phyloP scores from a whole-genome alignment of 1,140 invertebrate species.

The Nasonia giraulti region DNA sequence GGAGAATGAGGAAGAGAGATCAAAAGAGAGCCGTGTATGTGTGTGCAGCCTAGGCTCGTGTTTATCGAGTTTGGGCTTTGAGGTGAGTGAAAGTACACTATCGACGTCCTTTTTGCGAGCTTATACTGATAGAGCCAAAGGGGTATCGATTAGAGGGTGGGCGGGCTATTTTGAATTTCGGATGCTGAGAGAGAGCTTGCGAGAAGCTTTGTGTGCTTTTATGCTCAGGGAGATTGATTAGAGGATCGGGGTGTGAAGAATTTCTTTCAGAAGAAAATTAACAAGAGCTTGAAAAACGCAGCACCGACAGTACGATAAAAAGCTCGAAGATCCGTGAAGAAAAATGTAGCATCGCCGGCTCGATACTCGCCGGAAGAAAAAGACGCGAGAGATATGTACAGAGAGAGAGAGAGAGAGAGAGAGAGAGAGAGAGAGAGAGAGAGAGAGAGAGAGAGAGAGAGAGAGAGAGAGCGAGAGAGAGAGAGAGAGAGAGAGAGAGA shows the following conservation, averaged over 20 bases:
- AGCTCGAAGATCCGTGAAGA: background rate
- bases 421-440: background rate
- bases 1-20: slow-evolving; percentile 32
- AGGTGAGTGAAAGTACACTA: slow-evolving; percentile 29
- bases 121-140: no score
- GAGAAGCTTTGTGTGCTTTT: no score
- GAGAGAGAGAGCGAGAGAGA: no score
- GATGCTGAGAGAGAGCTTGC: no score
- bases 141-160: no score
- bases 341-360: background rate
- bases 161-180: no score
- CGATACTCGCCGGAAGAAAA: background rate
- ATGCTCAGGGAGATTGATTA: no score
- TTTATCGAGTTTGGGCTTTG: slow-evolving; percentile 38
- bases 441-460: background rate
- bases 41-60: background rate
- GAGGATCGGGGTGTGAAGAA: no score
- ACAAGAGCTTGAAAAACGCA: no score
- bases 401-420: background rate
- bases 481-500: background rate
- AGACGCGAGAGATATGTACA: background rate
- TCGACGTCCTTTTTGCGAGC: no score
- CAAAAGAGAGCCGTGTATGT: background rate
- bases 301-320: no score
- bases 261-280: no score